Evolutionary conservation across 2,797 vertebrate genomes (phyloP), one percentile per base, ranked within the genome.

Genomic region (Propithecus deckenii): DNA sequence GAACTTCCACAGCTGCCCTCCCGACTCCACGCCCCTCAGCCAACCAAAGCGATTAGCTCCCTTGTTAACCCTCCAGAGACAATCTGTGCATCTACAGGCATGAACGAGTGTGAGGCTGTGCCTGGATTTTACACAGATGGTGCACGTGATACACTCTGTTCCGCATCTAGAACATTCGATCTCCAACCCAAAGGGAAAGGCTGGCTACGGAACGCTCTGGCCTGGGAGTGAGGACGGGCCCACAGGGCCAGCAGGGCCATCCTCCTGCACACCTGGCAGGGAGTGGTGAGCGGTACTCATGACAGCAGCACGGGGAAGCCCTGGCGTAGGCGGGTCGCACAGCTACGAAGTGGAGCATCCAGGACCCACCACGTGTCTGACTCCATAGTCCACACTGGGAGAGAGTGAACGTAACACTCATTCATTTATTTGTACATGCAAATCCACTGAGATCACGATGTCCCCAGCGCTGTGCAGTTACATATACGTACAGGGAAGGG

Each of bases 261-360:
- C 32, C 7, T 13, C 41, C 48, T 22, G 48, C 10, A 3, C 0
- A 3, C 28, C 35, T 12, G 17, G 9, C 4, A 43, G 46, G 25
- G 14, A 1, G 41, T 12, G 48, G 61, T 30, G 4, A 83, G n/a
- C 17, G 1, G 7, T 0, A 0, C 8, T 46, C 15, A 11, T 7
- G 23, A 4, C 32, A 1, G 4, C 1, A 10, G 57, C 15, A 18
- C 25, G 1, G 41, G 18, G 48, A 18, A 48, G 25, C 41, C 74
- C 67, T 30, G 30, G 38, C 4, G 18, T 22, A 83, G 23, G 61
- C 30, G 7, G 1, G 32, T 7, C 46, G 7, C 25, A 1, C 8
- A 0, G 52, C 7, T 0, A 32, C 4, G 0, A 12, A 63, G 35
- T 2, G 2, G 14, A 22, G 38, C n/a, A 9, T 2, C 84, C 3